Conservation (phyloP, 2,113 vertebrate genomes). For the Brachyhypopomus gauderio region DNA sequence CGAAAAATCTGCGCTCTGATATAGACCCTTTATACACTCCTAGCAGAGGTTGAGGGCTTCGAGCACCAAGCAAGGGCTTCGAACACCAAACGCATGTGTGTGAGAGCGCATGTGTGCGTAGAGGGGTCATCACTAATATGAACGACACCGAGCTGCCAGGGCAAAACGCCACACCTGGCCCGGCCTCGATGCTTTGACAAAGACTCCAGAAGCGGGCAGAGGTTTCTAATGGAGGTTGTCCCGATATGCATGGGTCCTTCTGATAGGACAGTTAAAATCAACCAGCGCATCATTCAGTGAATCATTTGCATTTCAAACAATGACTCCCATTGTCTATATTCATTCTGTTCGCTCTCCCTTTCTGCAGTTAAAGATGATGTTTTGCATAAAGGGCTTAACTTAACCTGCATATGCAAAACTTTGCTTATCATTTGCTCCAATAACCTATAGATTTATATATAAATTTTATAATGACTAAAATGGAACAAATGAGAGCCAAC, state of each 20-base stretch:
- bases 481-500: neutral
- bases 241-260: slow-evolving; percentile 57
- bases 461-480: neutral
- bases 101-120: slow-evolving; percentile 15
- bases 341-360: slow-evolving; percentile 61
- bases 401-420: slow-evolving; percentile 58
- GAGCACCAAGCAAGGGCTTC: slow-evolving; percentile 22
- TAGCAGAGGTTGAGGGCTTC: slow-evolving; percentile 25
- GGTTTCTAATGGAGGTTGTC: slow-evolving; percentile 69
- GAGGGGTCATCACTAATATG: neutral
- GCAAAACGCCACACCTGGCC: slow-evolving; percentile 33
- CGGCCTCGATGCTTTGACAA: slow-evolving; percentile 30
- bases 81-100: slow-evolving; percentile 19
- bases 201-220: slow-evolving; percentile 15
- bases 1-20: neutral
- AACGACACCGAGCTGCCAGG: neutral
- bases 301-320: slow-evolving; percentile 76
- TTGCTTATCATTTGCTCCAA: slow-evolving; percentile 45
- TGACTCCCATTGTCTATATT: slow-evolving; percentile 69
- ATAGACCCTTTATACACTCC: neutral
- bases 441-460: slow-evolving; percentile 46
- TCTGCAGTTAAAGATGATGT: slow-evolving; percentile 68
- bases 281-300: slow-evolving; percentile 70
- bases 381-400: slow-evolving; percentile 60
- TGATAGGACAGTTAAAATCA: slow-evolving; percentile 61